Percentiles rank a stretch among this genome's conserved stretches.
Evolutionary conservation across 2,113 vertebrate species (phyloP).

Genomic region (Amphilophus citrinellus): DNA sequence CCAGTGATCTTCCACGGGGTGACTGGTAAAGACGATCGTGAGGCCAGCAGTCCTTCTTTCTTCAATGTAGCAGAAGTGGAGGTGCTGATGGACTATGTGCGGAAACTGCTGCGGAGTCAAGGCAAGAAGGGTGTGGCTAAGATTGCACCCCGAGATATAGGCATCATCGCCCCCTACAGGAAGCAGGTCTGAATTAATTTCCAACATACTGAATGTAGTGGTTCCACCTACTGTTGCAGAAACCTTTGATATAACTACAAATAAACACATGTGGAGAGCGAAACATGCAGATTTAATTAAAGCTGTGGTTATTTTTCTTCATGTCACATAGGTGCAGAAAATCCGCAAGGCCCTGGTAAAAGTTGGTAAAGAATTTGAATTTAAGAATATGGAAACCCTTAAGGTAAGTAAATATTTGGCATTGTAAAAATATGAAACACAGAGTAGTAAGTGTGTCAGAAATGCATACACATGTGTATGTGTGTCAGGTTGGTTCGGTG

Average conservation of each 20-base stretch:
- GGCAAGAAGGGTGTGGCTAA: slow-evolving; percentile 79
- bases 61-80: slow-evolving; percentile 91
- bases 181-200: slow-evolving; percentile 86
- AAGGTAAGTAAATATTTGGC: slow-evolving; percentile 81
- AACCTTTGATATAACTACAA: neutral
- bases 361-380: slow-evolving; percentile 72
- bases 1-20: slow-evolving; percentile 94
- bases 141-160: slow-evolving; percentile 84
- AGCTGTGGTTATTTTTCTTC: neutral
- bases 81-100: slow-evolving; percentile 85
- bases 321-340: slow-evolving; percentile 88
- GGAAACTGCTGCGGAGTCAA: slow-evolving; percentile 81
- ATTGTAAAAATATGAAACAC: neutral
- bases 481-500: slow-evolving; percentile 91
- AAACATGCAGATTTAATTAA: neutral
- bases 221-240: neutral
- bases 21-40: slow-evolving; percentile 83
- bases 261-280: neutral
- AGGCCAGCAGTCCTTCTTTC: slow-evolving; percentile 91
- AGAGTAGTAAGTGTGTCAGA: neutral
- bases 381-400: slow-evolving; percentile 76
- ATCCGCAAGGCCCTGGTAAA: slow-evolving; percentile 84
- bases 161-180: slow-evolving; percentile 94
- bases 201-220: neutral
- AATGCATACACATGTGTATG: neutral